These are phyloP conservation scores for Gymnobelideus leadbeateri DNA, from an alignment of 2,113 vertebrate species.

Conservation along the genomic window DNA sequence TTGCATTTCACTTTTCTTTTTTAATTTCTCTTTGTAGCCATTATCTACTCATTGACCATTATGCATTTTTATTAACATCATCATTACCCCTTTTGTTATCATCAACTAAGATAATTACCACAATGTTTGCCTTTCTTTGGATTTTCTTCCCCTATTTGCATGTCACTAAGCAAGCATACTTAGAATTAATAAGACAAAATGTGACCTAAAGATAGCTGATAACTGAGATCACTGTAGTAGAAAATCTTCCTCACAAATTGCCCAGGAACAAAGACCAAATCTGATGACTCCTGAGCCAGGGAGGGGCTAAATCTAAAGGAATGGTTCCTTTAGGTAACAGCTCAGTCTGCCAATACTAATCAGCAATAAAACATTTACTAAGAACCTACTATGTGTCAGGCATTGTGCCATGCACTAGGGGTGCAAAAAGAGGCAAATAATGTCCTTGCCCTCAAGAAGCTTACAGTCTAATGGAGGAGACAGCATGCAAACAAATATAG, in stretches of 20 bases:
- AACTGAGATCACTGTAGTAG: neutral
- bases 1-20: neutral
- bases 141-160: slow-evolving; percentile 44
- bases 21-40: slow-evolving; percentile 21
- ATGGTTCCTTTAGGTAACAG: neutral
- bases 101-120: slow-evolving; percentile 32
- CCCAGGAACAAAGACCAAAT: neutral
- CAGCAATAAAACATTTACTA: neutral
- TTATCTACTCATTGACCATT: neutral
- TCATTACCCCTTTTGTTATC: slow-evolving; percentile 42
- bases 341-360: neutral
- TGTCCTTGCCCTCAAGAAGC: neutral
- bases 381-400: neutral
- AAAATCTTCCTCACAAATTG: neutral
- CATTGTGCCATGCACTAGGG: neutral
- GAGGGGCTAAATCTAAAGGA: neutral
- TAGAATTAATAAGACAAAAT: slow-evolving; percentile 34
- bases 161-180: slow-evolving; percentile 43
- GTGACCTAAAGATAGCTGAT: neutral
- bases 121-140: slow-evolving; percentile 34
- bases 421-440: neutral
- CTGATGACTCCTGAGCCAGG: neutral
- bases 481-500: neutral
- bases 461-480: neutral
- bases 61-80: neutral